Conservation (phyloP, 1,140 invertebrate genomes). For the Augochlora pura region DNA sequence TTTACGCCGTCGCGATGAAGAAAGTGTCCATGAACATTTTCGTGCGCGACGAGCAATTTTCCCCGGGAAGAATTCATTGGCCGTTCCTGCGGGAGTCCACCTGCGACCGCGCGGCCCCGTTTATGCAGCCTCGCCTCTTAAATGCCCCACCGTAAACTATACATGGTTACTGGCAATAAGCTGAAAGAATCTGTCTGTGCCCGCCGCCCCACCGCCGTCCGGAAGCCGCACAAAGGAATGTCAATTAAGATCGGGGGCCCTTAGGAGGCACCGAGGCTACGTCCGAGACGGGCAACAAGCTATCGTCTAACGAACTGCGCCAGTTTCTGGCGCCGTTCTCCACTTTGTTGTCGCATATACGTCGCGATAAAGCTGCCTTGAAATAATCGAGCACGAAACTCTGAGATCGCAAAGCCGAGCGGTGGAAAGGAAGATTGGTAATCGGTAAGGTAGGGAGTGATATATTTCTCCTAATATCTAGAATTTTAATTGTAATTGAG, state of each 20-base stretch:
- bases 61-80: conserved; percentile 61
- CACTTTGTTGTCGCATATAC: too few relatives aligned
- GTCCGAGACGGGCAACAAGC: too few relatives aligned
- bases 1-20: conserved; percentile 45
- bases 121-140: conserved; percentile 58
- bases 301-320: too few relatives aligned
- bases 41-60: conserved; percentile 50
- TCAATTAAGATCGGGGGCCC: neutral
- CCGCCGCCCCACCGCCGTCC: neutral
- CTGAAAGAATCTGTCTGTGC: conserved; percentile 57
- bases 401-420: too few relatives aligned
- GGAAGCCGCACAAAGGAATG: conserved; percentile 9
- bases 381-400: too few relatives aligned
- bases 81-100: conserved; percentile 56
- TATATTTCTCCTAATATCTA: too few relatives aligned
- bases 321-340: too few relatives aligned
- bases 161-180: conserved; percentile 40
- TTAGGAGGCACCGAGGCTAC: neutral
- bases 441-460: too few relatives aligned
- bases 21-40: conserved; percentile 50
- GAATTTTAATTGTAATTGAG: too few relatives aligned
- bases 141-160: conserved; percentile 59
- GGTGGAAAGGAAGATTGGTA: too few relatives aligned
- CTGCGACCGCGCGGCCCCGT: conserved; percentile 52
- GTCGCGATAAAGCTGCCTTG: too few relatives aligned